Evolutionary conservation across 2,888 invertebrate species (phyloP), one percentile per base, ranked within the genome.

Genomic region (Smittia aterrima): DNA sequence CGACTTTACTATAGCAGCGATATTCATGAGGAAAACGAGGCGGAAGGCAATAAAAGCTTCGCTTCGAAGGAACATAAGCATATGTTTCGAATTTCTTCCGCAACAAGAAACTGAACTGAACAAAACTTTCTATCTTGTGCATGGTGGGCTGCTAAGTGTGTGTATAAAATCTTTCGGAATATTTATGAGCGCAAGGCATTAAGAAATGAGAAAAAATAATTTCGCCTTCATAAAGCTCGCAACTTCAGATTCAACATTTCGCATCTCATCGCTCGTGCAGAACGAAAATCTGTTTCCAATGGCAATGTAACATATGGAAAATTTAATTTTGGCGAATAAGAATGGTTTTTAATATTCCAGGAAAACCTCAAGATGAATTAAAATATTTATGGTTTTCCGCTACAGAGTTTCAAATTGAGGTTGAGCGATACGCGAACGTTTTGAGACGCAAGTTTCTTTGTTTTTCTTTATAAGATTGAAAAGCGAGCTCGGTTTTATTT

Each of bases 111-210:
- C 22, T 18, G 18, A 7, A 38, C 38, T 38, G 58, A 58, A 18
- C 58, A 20, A 58, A 58, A 7, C 18, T 58, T 20, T 58, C 9
- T 22, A 1, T 47, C 47, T 47, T 22, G 18, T 58, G 58, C 58
- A 58, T 9, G 58, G 18, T 9, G 20, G 58, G 58, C 22, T 18
- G 18, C 58, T 58, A 9, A 22, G 20, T 58, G 18, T 58, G 16
- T 22, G 58, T 58, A 16, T 58, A 58, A 58, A 58, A 58, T 58
- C 22, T 58, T 4, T 18, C 58, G 18, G 58, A 58, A 58, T 58
- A 58, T 58, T 58, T 58, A 58, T 58, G 58, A 58, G 22, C 22
- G 58, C 18, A 18, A 58, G 47, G 58, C 58, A 22, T 58, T 58
- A 58, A 58, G 58, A n/a, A 18, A 58, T 47, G 47, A 47, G 47